Evolutionary conservation across 2,888 invertebrate species (phyloP), one percentile per base, ranked within the genome.

Genomic region (Camptogramma bilineatum): DNA sequence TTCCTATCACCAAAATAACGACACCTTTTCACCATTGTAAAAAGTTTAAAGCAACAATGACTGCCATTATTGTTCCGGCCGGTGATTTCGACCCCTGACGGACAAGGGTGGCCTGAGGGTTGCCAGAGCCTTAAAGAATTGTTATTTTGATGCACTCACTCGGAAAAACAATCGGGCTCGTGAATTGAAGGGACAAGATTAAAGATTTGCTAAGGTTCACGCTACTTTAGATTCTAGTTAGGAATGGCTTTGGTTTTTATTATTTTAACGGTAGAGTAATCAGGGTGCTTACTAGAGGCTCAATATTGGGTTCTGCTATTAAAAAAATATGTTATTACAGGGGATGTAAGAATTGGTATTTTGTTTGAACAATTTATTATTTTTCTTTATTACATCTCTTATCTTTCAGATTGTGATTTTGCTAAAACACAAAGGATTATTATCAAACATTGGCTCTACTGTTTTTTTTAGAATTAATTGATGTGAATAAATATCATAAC

Each of bases 131-230:
- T 78, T 83, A 85, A 85, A 86, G 88, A 90, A 90, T 91, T 90
- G 91, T 91, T 92, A 91, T 90, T 91, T 91, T 86, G 90, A 87
- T 83, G 85, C 88, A 85, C 84, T 88, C 91, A 86, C 83, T 88
- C 82, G 90, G 90, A 91, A 92, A 90, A 91, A 90, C 89, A 90
- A 91, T 91, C 84, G 86, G 81, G 82, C 72, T 81, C 79, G 81
- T 79, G 83, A 86, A 86, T 85, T 80, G 84, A 86, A 85, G 86
- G 87, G 86, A 84, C 84, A 75, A 79, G 87, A 88, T 89, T 87
- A 86, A 86, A 86, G 86, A 85, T 90, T 88, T 82, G 84, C 79
- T 78, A 79, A 82, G 79, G 81, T 87, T 84, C 83, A 84, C 79
- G 82, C 80, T 81, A 80, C 81, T 82, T 84, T 80, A 70, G 74